These are phyloP conservation scores for Cactoblastis cactorum DNA, from an alignment of 2,888 invertebrate genomes.

Conservation along the genomic window DNA sequence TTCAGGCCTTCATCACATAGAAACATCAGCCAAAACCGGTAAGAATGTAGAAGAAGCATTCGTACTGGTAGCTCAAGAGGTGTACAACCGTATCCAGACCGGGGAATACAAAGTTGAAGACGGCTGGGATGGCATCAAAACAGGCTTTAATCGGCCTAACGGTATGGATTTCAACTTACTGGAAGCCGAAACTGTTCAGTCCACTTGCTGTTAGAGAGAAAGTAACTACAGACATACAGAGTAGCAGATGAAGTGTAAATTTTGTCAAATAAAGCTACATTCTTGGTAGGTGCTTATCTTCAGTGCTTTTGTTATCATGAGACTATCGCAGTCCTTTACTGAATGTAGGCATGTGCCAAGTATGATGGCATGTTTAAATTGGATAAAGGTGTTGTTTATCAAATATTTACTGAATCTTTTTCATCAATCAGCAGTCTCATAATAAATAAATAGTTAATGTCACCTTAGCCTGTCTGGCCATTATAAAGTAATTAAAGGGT, in stretches of 20 bases:
- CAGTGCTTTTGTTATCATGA: background rate
- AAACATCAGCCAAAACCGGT: constrained; percentile 97
- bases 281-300: background rate
- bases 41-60: constrained; percentile 96
- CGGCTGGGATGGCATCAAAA: constrained; percentile 98
- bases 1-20: constrained; percentile 89
- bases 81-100: constrained; percentile 91
- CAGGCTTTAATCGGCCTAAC: constrained; percentile 90
- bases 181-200: constrained; percentile 93
- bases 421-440: no score
- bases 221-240: constrained; percentile 5
- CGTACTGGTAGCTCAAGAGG: constrained; percentile 92
- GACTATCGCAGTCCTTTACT: background rate
- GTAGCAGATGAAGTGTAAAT: background rate
- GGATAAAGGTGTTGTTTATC: no score
- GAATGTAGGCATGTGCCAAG: no score
- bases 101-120: constrained; percentile 96
- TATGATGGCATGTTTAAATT: no score
- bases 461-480: no score
- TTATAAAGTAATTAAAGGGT: no score
- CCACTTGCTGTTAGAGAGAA: constrained; percentile 87
- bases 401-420: no score
- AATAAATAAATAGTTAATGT: no score
- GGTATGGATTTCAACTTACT: constrained; percentile 91
- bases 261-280: background rate